phyloP scores from a whole-genome alignment of 2,888 invertebrate genomes.

The Allolobophora icterica region DNA sequence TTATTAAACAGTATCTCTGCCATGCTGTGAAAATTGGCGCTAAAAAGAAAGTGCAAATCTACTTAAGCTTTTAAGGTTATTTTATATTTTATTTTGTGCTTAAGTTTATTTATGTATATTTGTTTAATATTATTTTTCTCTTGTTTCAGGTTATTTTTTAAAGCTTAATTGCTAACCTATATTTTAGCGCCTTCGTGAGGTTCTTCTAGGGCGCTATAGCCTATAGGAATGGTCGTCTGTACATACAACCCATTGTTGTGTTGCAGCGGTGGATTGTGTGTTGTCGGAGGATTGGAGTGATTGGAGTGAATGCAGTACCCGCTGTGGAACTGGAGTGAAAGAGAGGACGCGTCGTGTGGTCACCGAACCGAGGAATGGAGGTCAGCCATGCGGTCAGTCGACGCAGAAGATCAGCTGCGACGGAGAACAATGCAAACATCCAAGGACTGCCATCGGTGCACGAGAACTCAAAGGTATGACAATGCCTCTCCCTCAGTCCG shows the following conservation, averaged over 20 bases:
- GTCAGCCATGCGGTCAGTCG: not conserved
- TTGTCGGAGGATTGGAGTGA: conserved; percentile 30
- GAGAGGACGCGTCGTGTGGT: conserved; percentile 1
- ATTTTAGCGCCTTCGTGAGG: too few relatives aligned
- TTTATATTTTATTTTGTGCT: not conserved
- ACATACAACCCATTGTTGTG: not conserved
- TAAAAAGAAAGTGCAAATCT: not conserved
- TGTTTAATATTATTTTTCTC: too few relatives aligned
- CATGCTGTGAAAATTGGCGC: not conserved
- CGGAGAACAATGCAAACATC: conserved; percentile 30
- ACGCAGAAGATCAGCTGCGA: conserved; percentile 32
- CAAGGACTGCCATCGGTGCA: not conserved
- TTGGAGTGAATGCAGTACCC: conserved; percentile 29
- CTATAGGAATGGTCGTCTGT: too few relatives aligned
- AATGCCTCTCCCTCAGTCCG: not conserved
- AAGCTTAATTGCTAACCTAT: too few relatives aligned
- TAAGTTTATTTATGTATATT: too few relatives aligned
- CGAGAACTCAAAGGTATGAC: conserved; percentile 22
- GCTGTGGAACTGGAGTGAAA: conserved; percentile 9
- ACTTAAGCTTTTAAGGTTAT: not conserved
- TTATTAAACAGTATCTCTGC: not conserved
- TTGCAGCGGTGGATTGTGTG: conserved; percentile 28
- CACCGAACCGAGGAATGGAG: conserved; percentile 28
- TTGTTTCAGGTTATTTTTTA: too few relatives aligned
- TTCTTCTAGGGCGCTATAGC: too few relatives aligned